A percentile compares a stretch with the other conserved stretches of the same genome.
These are phyloP conservation scores for Dorcus hopei DNA, from an alignment of 2,888 invertebrate species.

Conservation along the genomic window DNA sequence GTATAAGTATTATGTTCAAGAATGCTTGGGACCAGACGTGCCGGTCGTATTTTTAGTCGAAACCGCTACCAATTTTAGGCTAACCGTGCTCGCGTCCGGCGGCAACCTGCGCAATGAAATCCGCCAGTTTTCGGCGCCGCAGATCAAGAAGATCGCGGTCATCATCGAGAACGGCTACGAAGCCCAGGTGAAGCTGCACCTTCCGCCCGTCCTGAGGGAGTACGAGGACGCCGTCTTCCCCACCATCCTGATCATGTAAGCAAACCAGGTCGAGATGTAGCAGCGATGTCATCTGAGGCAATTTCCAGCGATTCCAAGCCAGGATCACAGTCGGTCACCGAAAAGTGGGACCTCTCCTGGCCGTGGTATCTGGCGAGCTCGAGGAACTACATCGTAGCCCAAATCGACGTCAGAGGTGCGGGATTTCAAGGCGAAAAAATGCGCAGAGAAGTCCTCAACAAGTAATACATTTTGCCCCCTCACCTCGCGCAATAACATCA, in stretches of 20 bases:
- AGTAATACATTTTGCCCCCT: slow-evolving; percentile 30
- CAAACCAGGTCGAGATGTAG: slow-evolving; percentile 25
- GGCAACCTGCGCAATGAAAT: slow-evolving; percentile 61
- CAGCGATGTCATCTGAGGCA: too few relatives aligned
- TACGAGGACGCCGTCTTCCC: slow-evolving; percentile 81
- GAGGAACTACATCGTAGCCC: slow-evolving; percentile 80
- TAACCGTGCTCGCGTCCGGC: slow-evolving; percentile 68
- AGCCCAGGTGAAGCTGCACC: slow-evolving; percentile 72
- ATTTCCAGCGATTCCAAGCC: slow-evolving; percentile 70
- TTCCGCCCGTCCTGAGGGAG: slow-evolving; percentile 81
- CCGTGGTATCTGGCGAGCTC: slow-evolving; percentile 80
- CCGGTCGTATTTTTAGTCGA: slow-evolving; percentile 66
- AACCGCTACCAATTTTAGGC: slow-evolving; percentile 56
- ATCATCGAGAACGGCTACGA: slow-evolving; percentile 63
- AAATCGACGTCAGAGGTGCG: slow-evolving; percentile 86
- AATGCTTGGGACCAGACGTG: slow-evolving; percentile 77
- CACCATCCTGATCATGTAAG: slow-evolving; percentile 80
- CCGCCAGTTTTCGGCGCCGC: slow-evolving; percentile 69
- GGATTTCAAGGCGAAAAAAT: slow-evolving; percentile 77
- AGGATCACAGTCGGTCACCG: slow-evolving; percentile 80
- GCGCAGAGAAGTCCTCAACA: slow-evolving; percentile 70
- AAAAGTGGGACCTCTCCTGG: slow-evolving; percentile 78
- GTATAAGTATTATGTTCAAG: slow-evolving; percentile 60
- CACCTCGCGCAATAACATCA: not conserved
- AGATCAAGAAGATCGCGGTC: slow-evolving; percentile 64